phyloP scores from a whole-genome alignment of 64 coral and sea anemone genomes.

The Montipora sp. region DNA sequence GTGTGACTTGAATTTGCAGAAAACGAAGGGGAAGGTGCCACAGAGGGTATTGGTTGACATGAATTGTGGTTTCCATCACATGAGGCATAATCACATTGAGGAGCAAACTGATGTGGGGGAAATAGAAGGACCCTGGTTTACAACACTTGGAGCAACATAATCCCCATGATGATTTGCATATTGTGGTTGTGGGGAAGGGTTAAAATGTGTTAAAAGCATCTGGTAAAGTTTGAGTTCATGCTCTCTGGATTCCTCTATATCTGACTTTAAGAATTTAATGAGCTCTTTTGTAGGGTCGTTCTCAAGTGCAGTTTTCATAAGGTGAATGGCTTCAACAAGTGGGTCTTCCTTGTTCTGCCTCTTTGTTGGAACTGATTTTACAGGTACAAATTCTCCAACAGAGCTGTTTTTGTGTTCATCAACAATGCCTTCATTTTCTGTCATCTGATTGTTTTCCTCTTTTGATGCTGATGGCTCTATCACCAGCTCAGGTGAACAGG shows the following conservation, averaged over 20 bases:
- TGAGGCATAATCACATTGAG: conserved; percentile 7
- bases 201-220: conserved; percentile 53
- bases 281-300: conserved; percentile 73
- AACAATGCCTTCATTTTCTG: conserved; percentile 2
- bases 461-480: conserved; percentile 65
- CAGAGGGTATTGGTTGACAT: background rate
- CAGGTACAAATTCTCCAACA: conserved; percentile 32
- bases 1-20: background rate
- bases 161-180: background rate
- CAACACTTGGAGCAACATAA: conserved; percentile 6
- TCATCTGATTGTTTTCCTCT: conserved; percentile 6
- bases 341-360: conserved; percentile 57
- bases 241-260: conserved; percentile 65
- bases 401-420: conserved; percentile 28
- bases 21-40: background rate
- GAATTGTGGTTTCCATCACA: conserved; percentile 30
- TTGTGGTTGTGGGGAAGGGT: background rate
- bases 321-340: conserved; percentile 46
- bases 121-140: conserved; percentile 22
- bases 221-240: conserved; percentile 73
- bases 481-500: conserved; percentile 53
- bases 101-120: conserved; percentile 1
- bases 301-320: conserved; percentile 39
- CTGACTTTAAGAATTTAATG: conserved; percentile 73
- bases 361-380: conserved; percentile 66